These are phyloP conservation scores for Trichonephila inaurata DNA, from an alignment of 1,140 invertebrate species.

Conservation along the genomic window DNA sequence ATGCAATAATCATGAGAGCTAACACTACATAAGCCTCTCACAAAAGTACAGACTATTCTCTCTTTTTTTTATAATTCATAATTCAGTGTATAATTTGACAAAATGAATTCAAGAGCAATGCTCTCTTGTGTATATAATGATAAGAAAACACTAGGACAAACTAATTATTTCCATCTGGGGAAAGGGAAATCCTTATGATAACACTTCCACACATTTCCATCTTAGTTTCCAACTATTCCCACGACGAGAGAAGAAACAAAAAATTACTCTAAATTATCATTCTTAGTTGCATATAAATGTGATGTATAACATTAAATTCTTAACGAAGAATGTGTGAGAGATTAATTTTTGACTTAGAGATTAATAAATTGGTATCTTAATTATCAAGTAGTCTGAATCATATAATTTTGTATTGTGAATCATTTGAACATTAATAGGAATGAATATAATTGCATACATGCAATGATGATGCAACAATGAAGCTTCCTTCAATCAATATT, in stretches of 20 bases:
- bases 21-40: not conserved
- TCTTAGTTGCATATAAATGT: not conserved
- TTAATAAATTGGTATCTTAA: no score
- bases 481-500: no score
- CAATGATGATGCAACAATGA: no score
- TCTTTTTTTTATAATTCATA: conserved; percentile 37
- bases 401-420: no score
- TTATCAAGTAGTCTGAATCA: no score
- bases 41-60: not conserved
- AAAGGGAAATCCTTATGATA: not conserved
- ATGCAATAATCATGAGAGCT: not conserved
- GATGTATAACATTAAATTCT: not conserved
- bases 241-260: not conserved
- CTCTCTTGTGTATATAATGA: not conserved
- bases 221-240: not conserved
- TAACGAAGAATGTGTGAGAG: no score
- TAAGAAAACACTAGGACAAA: conserved; percentile 46
- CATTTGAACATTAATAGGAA: no score
- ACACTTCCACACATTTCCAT: not conserved
- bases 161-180: conserved; percentile 64
- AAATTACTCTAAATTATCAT: conserved; percentile 6
- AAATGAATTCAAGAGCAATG: conserved; percentile 25
- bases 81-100: conserved; percentile 50
- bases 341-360: no score
- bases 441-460: no score